phyloP scores from a whole-genome alignment of 2,113 vertebrate species.

The Antigone vipio region DNA sequence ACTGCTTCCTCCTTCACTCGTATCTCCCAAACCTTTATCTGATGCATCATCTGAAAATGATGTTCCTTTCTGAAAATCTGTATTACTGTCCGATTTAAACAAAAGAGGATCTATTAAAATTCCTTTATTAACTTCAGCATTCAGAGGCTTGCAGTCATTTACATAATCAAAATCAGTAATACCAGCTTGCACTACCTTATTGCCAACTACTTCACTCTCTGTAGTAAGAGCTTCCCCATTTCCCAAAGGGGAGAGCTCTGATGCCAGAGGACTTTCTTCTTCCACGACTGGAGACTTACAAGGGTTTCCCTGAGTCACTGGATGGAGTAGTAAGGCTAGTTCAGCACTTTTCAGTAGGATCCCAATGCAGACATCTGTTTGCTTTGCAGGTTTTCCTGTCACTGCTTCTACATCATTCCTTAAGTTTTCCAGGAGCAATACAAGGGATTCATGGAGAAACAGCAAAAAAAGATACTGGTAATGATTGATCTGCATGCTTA shows the following conservation, averaged over 20 bases:
- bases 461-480: constrained; percentile 92
- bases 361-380: constrained; percentile 84
- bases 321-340: constrained; percentile 89
- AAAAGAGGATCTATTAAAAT: constrained; percentile 82
- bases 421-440: constrained; percentile 86
- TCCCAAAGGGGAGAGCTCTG: constrained; percentile 82
- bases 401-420: constrained; percentile 88
- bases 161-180: constrained; percentile 42
- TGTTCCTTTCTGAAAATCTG: constrained; percentile 70
- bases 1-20: constrained; percentile 73
- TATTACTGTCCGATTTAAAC: constrained; percentile 75
- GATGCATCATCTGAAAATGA: constrained; percentile 71
- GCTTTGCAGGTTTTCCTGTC: constrained; percentile 75
- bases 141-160: constrained; percentile 66
- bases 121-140: constrained; percentile 70
- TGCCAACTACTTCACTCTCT: constrained; percentile 55
- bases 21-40: constrained; percentile 76
- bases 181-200: constrained; percentile 22
- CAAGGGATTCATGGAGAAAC: constrained; percentile 88
- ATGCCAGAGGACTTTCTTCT: constrained; percentile 72
- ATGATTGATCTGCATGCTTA: constrained; percentile 94
- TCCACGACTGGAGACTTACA: constrained; percentile 71
- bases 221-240: constrained; percentile 76
- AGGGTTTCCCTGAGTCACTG: constrained; percentile 71
- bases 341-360: constrained; percentile 90